Percentiles rank a stretch among this genome's conserved stretches.
Evolutionary conservation across 1,140 invertebrate species (phyloP).

Genomic region (Coptotermes formosanus): DNA sequence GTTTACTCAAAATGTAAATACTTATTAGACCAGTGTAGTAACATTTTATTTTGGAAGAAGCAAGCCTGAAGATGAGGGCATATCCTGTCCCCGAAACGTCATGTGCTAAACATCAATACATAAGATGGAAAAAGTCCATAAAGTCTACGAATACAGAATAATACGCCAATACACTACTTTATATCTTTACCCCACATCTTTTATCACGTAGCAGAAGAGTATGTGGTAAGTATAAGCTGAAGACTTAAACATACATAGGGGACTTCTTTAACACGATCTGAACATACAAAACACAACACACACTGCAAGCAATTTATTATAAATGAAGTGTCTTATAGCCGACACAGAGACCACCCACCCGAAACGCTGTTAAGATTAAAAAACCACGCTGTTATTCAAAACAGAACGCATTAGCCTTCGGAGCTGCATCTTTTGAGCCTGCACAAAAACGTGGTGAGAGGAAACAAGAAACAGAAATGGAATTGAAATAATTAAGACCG

Average conservation of each 20-base stretch:
- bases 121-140: too few species aligned
- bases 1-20: too few species aligned
- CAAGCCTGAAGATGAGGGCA: too few species aligned
- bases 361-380: background rate
- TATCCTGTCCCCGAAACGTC: too few species aligned
- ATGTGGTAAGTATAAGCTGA: background rate
- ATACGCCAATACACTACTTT: background rate
- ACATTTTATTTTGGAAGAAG: too few species aligned
- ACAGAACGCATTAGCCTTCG: background rate
- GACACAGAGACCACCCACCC: conserved; percentile 10
- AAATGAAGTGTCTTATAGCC: background rate
- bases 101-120: too few species aligned
- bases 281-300: background rate
- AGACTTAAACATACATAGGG: background rate
- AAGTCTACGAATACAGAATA: background rate
- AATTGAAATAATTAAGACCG: background rate
- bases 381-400: background rate
- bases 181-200: background rate
- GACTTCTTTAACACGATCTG: background rate
- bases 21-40: too few species aligned
- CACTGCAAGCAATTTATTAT: background rate
- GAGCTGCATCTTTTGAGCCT: too few species aligned
- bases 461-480: background rate
- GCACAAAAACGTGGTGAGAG: background rate
- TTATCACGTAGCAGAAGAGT: background rate